Percentiles rank a stretch among this genome's conserved stretches.
Evolutionary conservation across 2,888 invertebrate genomes (phyloP).

Genomic region (Macropis europaea): DNA sequence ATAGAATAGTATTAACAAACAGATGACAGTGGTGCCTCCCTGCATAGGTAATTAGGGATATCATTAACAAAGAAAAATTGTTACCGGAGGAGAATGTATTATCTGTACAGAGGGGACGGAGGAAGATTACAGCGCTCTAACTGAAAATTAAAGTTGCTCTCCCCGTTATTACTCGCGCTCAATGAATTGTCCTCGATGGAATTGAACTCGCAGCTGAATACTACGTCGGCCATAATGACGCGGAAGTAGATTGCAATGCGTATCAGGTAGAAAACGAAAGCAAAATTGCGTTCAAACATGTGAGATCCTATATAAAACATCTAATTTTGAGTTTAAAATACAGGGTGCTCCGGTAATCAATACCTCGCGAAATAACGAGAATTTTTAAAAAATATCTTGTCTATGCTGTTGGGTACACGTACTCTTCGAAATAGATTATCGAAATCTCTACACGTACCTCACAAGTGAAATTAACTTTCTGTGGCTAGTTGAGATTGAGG

Average conservation of each 20-base stretch:
- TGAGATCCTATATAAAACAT: no score
- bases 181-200: background rate
- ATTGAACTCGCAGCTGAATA: conserved; percentile 29
- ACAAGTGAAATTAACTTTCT: no score
- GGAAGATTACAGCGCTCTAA: conserved; percentile 48
- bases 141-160: conserved; percentile 40
- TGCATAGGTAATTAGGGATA: conserved; percentile 48
- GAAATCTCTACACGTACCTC: no score
- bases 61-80: conserved; percentile 45
- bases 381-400: no score
- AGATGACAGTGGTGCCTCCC: conserved; percentile 48
- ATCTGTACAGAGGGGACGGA: conserved; percentile 17
- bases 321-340: no score
- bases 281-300: no score
- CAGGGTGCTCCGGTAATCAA: no score
- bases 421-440: no score
- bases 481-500: no score
- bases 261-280: no score
- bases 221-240: conserved; percentile 3
- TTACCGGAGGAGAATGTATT: conserved; percentile 22
- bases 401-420: no score
- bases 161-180: conserved; percentile 18
- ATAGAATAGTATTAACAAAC: conserved; percentile 53
- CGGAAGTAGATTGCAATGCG: background rate
- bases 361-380: no score